phyloP scores from a whole-genome alignment of 2,113 vertebrate genomes.

The Mormyrus iriodes region DNA sequence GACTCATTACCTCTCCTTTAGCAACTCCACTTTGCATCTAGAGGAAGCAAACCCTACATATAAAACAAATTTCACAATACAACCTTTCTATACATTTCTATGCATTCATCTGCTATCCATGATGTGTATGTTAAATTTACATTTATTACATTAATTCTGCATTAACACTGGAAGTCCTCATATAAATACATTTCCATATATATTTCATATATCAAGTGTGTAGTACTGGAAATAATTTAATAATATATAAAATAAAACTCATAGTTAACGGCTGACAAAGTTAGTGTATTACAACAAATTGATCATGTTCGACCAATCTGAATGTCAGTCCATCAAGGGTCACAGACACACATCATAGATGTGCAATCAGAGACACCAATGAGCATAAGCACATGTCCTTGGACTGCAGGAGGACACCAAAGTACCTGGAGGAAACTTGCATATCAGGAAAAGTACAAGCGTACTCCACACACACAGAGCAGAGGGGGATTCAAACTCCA shows the following conservation, averaged over 20 bases:
- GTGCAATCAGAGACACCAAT: background rate
- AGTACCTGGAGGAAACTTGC: background rate
- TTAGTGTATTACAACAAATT: background rate
- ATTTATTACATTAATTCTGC: background rate
- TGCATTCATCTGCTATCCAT: background rate
- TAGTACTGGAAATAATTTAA: background rate
- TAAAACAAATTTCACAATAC: constrained; percentile 11
- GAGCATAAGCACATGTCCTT: background rate
- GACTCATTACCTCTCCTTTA: constrained; percentile 55
- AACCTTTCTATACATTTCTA: background rate
- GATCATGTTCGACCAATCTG: background rate
- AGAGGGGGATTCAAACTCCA: background rate
- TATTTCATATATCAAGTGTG: background rate
- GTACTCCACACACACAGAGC: background rate
- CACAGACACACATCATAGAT: background rate
- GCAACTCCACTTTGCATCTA: constrained; percentile 61
- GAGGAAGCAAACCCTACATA: constrained; percentile 31
- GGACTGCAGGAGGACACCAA: background rate
- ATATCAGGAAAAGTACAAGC: background rate
- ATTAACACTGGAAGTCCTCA: background rate
- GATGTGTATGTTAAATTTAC: background rate
- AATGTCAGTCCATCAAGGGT: background rate
- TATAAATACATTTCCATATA: background rate
- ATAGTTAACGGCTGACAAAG: background rate
- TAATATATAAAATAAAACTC: background rate